These are phyloP conservation scores for Sapajus apella DNA, from an alignment of 2,113 vertebrate species.

Conservation along the genomic window DNA sequence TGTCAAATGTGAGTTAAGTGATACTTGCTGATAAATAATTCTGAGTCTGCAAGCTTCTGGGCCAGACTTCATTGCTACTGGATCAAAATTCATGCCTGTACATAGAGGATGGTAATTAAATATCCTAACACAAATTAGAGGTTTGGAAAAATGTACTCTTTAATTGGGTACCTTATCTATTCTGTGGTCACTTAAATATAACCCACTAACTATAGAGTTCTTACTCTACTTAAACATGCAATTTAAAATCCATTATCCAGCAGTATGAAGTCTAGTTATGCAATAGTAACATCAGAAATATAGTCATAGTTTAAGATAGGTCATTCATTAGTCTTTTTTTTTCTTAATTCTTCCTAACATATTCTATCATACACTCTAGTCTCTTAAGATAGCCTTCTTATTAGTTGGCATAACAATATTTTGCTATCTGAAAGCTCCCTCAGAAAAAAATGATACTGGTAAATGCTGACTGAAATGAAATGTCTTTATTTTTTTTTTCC, in stretches of 20 bases:
- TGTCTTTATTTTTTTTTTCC: background rate
- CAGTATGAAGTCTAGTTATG: slow-evolving; percentile 75
- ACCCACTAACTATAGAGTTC: slow-evolving; percentile 75
- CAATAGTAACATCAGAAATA: slow-evolving; percentile 63
- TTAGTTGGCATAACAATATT: background rate
- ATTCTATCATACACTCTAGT: too few relatives aligned
- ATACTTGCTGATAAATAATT: slow-evolving; percentile 68
- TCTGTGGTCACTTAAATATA: slow-evolving; percentile 77
- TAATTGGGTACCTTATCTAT: slow-evolving; percentile 75
- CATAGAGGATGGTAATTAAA: slow-evolving; percentile 58
- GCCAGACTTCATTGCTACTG: slow-evolving; percentile 63
- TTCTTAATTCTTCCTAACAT: too few relatives aligned
- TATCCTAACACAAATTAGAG: slow-evolving; percentile 74
- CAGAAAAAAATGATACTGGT: slow-evolving; percentile 22
- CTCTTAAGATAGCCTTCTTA: background rate
- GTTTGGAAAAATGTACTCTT: slow-evolving; percentile 67
- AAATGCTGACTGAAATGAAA: slow-evolving; percentile 45
- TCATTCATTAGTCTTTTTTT: background rate
- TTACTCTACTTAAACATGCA: slow-evolving; percentile 79
- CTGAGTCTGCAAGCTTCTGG: slow-evolving; percentile 61
- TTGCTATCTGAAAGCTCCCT: slow-evolving; percentile 42
- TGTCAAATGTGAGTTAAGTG: slow-evolving; percentile 62
- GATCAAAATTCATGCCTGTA: slow-evolving; percentile 69
- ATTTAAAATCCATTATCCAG: slow-evolving; percentile 79
- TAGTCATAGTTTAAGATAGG: slow-evolving; percentile 52